Evolutionary conservation across 2,113 vertebrate genomes (phyloP).

Genomic region (Blennius ocellaris): DNA sequence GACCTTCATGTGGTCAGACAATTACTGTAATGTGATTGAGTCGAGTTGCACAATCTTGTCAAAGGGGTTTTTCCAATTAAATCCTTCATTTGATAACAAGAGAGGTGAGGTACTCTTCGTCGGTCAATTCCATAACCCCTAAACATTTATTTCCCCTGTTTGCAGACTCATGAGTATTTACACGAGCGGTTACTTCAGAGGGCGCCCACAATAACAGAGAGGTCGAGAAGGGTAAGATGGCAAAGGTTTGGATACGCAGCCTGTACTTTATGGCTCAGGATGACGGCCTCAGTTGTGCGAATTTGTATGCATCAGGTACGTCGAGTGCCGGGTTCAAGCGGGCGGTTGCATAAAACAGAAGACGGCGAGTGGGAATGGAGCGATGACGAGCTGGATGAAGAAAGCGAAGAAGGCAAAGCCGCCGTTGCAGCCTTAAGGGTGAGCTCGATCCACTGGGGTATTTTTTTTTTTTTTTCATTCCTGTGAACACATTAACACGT

Average conservation of each 20-base stretch:
- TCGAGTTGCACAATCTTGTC: not conserved
- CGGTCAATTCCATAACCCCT: too few species aligned
- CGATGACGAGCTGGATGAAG: conserved; percentile 95
- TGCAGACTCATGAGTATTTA: conserved; percentile 94
- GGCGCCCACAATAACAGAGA: conserved; percentile 94
- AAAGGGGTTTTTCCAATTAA: not conserved
- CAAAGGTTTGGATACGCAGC: not conserved
- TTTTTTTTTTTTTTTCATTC: too few species aligned
- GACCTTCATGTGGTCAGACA: not conserved
- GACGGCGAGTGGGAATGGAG: conserved; percentile 99
- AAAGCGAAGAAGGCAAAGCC: conserved; percentile 95
- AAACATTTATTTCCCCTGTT: not conserved
- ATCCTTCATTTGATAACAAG: not conserved
- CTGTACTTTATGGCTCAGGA: not conserved
- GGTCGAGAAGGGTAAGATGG: conserved; percentile 90
- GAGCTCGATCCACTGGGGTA: conserved; percentile 14
- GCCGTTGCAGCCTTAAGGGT: conserved; percentile 82
- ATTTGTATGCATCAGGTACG: conserved; percentile 85
- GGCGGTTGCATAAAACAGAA: conserved; percentile 96
- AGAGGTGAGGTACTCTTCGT: not conserved
- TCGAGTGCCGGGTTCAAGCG: conserved; percentile 95
- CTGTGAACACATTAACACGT: conserved; percentile 20
- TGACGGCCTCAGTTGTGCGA: conserved; percentile 3
- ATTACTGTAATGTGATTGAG: not conserved
- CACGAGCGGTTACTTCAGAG: conserved; percentile 92